These are phyloP conservation scores for Trichonephila clavata DNA, from an alignment of 1,140 invertebrate species.

Conservation along the genomic window DNA sequence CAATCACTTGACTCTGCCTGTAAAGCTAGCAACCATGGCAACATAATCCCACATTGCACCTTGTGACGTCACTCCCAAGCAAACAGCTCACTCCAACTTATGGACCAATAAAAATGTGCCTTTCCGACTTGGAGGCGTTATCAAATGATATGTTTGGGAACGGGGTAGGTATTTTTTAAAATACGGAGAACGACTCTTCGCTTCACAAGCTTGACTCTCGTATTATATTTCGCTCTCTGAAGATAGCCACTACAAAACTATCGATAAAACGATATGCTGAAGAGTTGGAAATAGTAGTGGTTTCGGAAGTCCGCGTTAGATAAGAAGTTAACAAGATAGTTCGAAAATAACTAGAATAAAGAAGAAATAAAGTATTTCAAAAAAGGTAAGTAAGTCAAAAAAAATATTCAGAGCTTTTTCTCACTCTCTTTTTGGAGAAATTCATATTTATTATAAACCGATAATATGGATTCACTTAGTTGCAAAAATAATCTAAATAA, in stretches of 20 bases:
- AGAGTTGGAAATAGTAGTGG: not conserved
- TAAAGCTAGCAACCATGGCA: slow-evolving; percentile 47
- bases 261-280: slow-evolving; percentile 4
- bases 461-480: too few relatives aligned
- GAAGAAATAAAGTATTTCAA: not conserved
- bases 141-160: slow-evolving; percentile 53
- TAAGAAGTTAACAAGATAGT: not conserved
- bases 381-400: not conserved
- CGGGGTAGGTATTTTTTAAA: slow-evolving; percentile 52
- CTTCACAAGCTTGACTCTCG: not conserved
- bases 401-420: not conserved
- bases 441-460: not conserved
- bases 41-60: slow-evolving; percentile 33
- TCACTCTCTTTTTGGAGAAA: not conserved
- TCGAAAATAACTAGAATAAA: not conserved
- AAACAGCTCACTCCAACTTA: slow-evolving; percentile 55
- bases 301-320: not conserved
- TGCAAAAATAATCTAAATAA: too few relatives aligned
- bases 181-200: not conserved
- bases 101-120: slow-evolving; percentile 47
- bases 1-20: slow-evolving; percentile 22
- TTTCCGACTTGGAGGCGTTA: slow-evolving; percentile 68
- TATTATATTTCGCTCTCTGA: slow-evolving; percentile 22
- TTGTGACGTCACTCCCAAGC: slow-evolving; percentile 54
- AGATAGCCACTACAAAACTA: not conserved